Conservation (phyloP, 2,888 invertebrate genomes). For the Aelia acuminata region DNA sequence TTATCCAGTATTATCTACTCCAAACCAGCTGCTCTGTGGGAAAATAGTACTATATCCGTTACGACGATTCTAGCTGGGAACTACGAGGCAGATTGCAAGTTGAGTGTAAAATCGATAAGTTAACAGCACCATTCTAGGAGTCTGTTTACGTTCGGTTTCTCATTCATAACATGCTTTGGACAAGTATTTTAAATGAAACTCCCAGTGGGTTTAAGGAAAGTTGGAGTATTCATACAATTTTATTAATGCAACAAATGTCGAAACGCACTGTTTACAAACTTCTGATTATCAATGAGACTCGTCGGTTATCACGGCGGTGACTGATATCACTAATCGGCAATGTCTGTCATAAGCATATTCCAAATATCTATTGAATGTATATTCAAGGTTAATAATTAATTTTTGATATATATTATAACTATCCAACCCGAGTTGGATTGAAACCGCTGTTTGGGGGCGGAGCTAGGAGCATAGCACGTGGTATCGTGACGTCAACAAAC, state of each 20-base stretch:
- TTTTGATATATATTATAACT: slow-evolving; percentile 13
- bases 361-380: neutral
- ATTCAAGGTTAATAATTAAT: neutral
- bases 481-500: slow-evolving; percentile 60
- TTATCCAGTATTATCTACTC: neutral
- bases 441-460: slow-evolving; percentile 58
- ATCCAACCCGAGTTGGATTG: slow-evolving; percentile 36
- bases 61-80: neutral
- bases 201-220: neutral
- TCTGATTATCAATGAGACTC: neutral
- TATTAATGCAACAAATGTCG: slow-evolving; percentile 2
- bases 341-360: neutral
- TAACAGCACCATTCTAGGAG: slow-evolving; percentile 19
- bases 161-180: neutral
- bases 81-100: slow-evolving; percentile 30
- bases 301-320: neutral
- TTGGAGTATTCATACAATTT: neutral
- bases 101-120: slow-evolving; percentile 56
- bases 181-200: neutral
- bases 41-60: neutral
- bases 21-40: neutral
- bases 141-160: slow-evolving; percentile 8
- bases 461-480: slow-evolving; percentile 59
- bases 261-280: slow-evolving; percentile 29
- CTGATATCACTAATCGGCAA: neutral